Percentiles rank a stretch among this genome's conserved stretches.
Evolutionary conservation across 2,113 vertebrate species (phyloP).

Genomic region (Tragelaphus buxtoni): DNA sequence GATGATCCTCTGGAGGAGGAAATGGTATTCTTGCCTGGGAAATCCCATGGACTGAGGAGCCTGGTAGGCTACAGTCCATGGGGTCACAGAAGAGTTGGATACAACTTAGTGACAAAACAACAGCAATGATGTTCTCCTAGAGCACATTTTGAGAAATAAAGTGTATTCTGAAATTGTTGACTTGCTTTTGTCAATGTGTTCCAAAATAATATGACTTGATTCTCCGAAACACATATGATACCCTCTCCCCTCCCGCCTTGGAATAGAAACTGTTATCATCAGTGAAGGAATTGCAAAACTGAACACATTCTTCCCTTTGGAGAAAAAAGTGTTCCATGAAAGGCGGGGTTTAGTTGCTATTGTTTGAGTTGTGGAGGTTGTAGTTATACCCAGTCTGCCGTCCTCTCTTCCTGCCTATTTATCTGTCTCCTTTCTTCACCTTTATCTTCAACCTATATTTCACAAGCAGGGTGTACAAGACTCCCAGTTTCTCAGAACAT

Average conservation of each 20-base stretch:
- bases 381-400: not conserved
- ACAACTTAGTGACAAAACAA: not conserved
- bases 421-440: not conserved
- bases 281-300: not conserved
- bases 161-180: not conserved
- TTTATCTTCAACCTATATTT: slow-evolving; percentile 36
- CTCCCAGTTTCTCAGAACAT: not conserved
- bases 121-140: not conserved
- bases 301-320: not conserved
- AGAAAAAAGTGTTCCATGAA: not conserved
- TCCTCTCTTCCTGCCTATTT: not conserved
- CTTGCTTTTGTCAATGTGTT: not conserved
- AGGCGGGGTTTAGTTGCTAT: not conserved
- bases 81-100: not conserved
- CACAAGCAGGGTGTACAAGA: not conserved
- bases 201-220: not conserved
- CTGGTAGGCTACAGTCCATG: not conserved
- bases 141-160: slow-evolving; percentile 16
- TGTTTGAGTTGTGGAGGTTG: not conserved
- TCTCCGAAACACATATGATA: not conserved
- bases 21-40: not conserved
- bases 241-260: not conserved
- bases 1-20: not conserved
- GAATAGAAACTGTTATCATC: not conserved
- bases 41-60: not conserved